Evolutionary conservation across 2,113 vertebrate species (phyloP).

Genomic region (Eclectus roratus): DNA sequence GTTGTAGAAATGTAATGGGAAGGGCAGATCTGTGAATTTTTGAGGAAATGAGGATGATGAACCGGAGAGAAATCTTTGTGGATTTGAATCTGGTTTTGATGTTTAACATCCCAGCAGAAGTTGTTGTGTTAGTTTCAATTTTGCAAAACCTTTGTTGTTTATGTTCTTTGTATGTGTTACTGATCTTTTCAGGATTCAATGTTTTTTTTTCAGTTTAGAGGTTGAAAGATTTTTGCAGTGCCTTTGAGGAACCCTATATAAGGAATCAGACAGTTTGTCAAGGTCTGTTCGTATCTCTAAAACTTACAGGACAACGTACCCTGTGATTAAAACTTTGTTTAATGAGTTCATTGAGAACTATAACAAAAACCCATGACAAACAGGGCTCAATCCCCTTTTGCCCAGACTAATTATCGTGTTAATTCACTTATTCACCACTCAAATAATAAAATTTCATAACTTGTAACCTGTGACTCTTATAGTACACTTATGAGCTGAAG

Average conservation of each 20-base stretch:
- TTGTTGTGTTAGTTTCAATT: not conserved
- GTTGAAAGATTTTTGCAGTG: not conserved
- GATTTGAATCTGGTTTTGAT: not conserved
- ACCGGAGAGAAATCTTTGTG: not conserved
- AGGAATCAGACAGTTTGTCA: not conserved
- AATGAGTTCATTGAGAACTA: not conserved
- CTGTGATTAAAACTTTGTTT: not conserved
- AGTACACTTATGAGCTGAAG: not conserved
- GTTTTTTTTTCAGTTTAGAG: not conserved
- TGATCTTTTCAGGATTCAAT: not conserved
- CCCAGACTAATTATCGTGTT: not conserved
- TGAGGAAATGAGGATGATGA: not conserved
- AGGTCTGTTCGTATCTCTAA: not conserved
- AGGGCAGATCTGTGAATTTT: not conserved
- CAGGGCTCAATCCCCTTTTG: not conserved
- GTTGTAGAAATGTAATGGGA: not conserved
- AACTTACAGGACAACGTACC: not conserved
- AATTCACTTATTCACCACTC: not conserved
- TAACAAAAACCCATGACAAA: not conserved
- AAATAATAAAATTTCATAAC: not conserved
- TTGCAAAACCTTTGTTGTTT: not conserved
- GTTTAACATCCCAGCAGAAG: not conserved
- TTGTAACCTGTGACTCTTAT: not conserved
- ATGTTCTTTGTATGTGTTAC: not conserved
- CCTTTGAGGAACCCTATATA: not conserved